A percentile compares a stretch with the other conserved stretches of the same genome.
Evolutionary conservation across 2,888 invertebrate species (phyloP).

Genomic region (Colletes collaris): DNA sequence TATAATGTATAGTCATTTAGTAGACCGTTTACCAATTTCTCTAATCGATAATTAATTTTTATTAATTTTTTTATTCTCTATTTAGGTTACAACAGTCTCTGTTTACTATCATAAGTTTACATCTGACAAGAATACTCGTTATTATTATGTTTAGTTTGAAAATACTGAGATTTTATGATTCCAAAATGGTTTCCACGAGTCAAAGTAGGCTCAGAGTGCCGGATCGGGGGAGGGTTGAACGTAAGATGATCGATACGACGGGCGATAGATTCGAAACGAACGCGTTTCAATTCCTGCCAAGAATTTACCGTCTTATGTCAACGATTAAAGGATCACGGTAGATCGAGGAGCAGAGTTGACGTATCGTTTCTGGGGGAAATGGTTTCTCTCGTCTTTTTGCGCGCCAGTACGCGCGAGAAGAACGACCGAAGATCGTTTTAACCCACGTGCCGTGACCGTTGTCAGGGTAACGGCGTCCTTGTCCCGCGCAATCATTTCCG

Average conservation of each 20-base stretch:
- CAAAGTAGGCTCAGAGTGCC: too few species aligned
- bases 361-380: background rate
- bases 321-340: background rate
- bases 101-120: too few species aligned
- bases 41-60: too few species aligned
- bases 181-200: too few species aligned
- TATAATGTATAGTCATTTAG: too few species aligned
- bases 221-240: too few species aligned
- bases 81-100: too few species aligned
- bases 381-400: background rate
- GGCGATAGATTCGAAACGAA: background rate
- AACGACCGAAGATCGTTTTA: slow-evolving; percentile 51
- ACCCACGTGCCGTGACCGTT: slow-evolving; percentile 80
- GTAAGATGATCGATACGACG: background rate
- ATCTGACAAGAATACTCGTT: too few species aligned
- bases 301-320: background rate
- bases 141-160: too few species aligned
- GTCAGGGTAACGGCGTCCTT: slow-evolving; percentile 82
- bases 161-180: too few species aligned
- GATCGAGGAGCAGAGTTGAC: background rate
- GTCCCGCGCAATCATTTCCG: slow-evolving; percentile 74
- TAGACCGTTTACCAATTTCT: too few species aligned
- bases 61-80: too few species aligned
- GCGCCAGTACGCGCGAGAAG: slow-evolving; percentile 23
- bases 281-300: background rate